Percentiles rank a stretch among this genome's conserved stretches.
Conservation (phyloP, 2,888 invertebrate genomes). For the Dynastes maya region DNA sequence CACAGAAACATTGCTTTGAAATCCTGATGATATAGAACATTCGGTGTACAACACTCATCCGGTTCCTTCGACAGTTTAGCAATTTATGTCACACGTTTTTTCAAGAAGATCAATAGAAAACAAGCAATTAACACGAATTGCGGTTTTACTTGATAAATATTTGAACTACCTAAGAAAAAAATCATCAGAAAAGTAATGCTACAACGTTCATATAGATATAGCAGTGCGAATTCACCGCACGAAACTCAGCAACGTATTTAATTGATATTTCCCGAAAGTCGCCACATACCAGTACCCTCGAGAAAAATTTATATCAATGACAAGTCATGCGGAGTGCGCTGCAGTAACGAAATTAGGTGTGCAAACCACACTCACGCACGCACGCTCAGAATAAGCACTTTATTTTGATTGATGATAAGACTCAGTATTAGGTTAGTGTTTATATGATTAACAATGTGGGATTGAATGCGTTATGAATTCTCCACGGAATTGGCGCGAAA, state of each 20-base stretch:
- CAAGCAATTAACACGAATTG: too few relatives aligned
- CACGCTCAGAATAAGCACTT: slow-evolving; percentile 43
- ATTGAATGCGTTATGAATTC: slow-evolving; percentile 48
- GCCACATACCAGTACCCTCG: slow-evolving; percentile 12
- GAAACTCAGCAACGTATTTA: not conserved
- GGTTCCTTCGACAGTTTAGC: too few relatives aligned
- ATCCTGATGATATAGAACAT: too few relatives aligned
- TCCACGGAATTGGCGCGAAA: slow-evolving; percentile 36
- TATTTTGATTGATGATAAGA: slow-evolving; percentile 50
- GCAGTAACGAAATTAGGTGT: slow-evolving; percentile 43
- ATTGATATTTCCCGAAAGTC: slow-evolving; percentile 18
- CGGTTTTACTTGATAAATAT: too few relatives aligned
- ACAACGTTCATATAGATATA: too few relatives aligned
- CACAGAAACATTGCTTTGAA: too few relatives aligned
- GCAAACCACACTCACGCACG: slow-evolving; percentile 38
- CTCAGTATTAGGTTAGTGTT: slow-evolving; percentile 50
- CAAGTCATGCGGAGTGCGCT: slow-evolving; percentile 25
- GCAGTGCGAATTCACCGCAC: not conserved
- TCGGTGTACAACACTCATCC: too few relatives aligned
- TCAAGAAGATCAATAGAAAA: too few relatives aligned
- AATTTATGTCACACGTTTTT: too few relatives aligned
- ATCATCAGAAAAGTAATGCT: too few relatives aligned
- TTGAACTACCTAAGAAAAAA: too few relatives aligned
- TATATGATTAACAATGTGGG: slow-evolving; percentile 52
- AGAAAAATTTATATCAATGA: slow-evolving; percentile 44